Percentiles rank a stretch among this genome's conserved stretches.
Evolutionary conservation across 2,797 vertebrate genomes (phyloP).

Genomic region (Acrocephalus scirpaceus): DNA sequence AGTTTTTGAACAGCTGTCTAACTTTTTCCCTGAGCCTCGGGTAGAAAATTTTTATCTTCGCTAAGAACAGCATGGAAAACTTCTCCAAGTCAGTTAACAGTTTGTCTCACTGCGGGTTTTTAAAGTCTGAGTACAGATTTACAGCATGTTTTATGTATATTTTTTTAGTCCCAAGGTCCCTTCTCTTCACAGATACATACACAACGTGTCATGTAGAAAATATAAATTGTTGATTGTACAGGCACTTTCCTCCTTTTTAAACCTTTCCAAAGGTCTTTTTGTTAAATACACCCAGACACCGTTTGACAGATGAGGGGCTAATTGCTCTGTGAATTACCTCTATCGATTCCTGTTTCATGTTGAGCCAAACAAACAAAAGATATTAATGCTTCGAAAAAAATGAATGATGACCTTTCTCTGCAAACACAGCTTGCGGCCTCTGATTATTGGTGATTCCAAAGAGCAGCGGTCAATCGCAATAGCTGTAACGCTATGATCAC

Average conservation of each 20-base stretch:
- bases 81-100: slow-evolving; percentile 62
- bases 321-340: slow-evolving; percentile 90
- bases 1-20: slow-evolving; percentile 42
- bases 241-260: slow-evolving; percentile 82
- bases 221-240: slow-evolving; percentile 84
- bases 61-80: slow-evolving; percentile 39
- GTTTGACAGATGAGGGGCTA: slow-evolving; percentile 89
- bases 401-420: slow-evolving; percentile 91
- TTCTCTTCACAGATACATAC: slow-evolving; percentile 80
- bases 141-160: slow-evolving; percentile 79
- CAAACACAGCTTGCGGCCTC: slow-evolving; percentile 88
- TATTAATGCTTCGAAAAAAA: slow-evolving; percentile 90
- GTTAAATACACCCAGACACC: slow-evolving; percentile 86
- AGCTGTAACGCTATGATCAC: slow-evolving; percentile 87
- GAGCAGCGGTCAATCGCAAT: slow-evolving; percentile 86
- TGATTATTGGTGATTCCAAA: slow-evolving; percentile 88
- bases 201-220: slow-evolving; percentile 83
- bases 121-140: slow-evolving; percentile 76
- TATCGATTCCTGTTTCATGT: slow-evolving; percentile 92
- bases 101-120: slow-evolving; percentile 60
- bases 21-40: slow-evolving; percentile 1
- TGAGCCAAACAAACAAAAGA: slow-evolving; percentile 91
- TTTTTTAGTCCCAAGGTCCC: slow-evolving; percentile 77
- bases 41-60: slow-evolving; percentile 3
- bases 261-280: slow-evolving; percentile 85